Base-by-base conservation (phyloP, 2,888 invertebrate genomes). In the Limnephilus marmoratus region DNA sequence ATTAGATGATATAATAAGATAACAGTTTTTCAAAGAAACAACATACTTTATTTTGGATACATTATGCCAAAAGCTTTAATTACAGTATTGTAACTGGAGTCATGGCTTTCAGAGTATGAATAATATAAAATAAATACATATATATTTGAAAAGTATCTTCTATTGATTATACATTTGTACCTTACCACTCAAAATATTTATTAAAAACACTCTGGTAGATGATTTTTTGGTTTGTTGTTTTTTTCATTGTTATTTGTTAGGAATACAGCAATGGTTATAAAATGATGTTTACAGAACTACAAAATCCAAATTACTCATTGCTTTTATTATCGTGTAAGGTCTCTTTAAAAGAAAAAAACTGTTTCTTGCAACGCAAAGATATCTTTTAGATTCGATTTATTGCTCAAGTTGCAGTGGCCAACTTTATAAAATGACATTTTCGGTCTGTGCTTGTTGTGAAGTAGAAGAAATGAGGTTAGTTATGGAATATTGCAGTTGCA, bases 1-100 rank as follows among this genome's bases (percentile, higher is more conserved):
- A 90, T 18, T 90, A 90, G 81, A 45, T 34, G 68, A 68, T 68
- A 68, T 68, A 68, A 68, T 68, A 68, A 68, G 68, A 68, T 68
- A 68, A 68, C 68, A 68, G 24, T 68, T 68, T 68, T 68, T 68
- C 68, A 68, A 68, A 68, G 24, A 68, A 68, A 68, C 9, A 68
- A n/a, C 68, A 68, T 24, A 68, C 24, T 68, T 68, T 68, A 68
- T 68, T 68, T 68, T 68, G 9, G 68, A 68, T 68, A 68, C 68
- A 68, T 68, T 68, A 68, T 4, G 68, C 68, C 68, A 68, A 68
- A 68, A 68, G 68, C 68, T 68, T 68, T 68, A 68, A 68, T 68
- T 68, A 68, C 68, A 68, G 68, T 68, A 68, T 68, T 68, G 68
- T 68, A 68, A 68, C 68, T 68, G 68, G 68, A 68, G 68, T 68